Evolutionary conservation across 2,113 vertebrate species (phyloP), one percentile per base, ranked within the genome.

Genomic region (Tragelaphus scriptus): DNA sequence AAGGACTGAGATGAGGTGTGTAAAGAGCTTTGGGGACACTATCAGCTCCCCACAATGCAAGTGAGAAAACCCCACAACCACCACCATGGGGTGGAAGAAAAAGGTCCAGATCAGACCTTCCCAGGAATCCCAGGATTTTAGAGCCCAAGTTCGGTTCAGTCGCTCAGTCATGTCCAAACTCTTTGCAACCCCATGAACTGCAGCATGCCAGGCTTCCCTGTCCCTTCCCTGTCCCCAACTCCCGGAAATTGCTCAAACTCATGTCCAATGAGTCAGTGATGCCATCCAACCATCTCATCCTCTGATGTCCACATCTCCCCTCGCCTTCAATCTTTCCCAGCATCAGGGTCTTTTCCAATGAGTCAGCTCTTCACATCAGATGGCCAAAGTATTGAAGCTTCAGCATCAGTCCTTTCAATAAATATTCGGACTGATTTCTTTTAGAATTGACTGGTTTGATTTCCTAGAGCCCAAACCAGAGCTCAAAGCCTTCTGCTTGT

Each of bases 1-100:
- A 21, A 30, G 44, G 17, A 10, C 2, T 2, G 10, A 36, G 10
- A 36, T 6, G 16, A 6, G 23, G 25, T 1, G 0, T 6, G 25
- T 79, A 30, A 11, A 47, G 84, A 28, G 30, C 28, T 79, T 17
- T 6, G 16, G n/a, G 63, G 87, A 7, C 55, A 36, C 36, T 14
- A n/a, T 19, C 32, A 32, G 16, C 23, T 40, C 28, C 81, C 51
- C 36, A 7, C 44, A 40, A 56, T 0, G 2, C 21, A 59, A 44
- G 30, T 4, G 21, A 53, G 81, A 3, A 26, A 16, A n/a, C 14
- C 12, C 40, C 19, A 9, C 47, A 55, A 30, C 65, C 55, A 4
- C 16, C 7, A 25, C 2, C 53, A 6, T 1, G 11, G 40, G 32
- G 3, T 23, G n/a, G 40, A 65, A 56, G 25, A 77, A 19, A 85